Evolutionary conservation across 2,113 vertebrate genomes (phyloP).

Genomic region (Balaenoptera acutorostrata): DNA sequence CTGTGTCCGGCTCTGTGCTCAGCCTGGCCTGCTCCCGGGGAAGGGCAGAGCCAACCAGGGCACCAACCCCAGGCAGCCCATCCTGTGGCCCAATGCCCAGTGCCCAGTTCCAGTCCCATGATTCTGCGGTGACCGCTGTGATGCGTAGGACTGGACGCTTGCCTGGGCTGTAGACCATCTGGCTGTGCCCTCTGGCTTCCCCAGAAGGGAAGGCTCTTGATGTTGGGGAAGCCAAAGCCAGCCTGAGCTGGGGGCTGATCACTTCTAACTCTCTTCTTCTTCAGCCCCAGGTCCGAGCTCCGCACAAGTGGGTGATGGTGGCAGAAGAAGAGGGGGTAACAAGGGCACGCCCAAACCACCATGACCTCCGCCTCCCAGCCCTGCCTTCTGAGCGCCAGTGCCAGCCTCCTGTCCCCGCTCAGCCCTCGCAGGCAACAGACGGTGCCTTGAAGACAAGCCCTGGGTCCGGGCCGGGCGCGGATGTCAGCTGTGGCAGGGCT

Average conservation of each 20-base stretch:
- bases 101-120: constrained; percentile 39
- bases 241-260: neutral
- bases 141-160: neutral
- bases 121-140: neutral
- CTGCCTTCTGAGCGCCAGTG: neutral
- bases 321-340: neutral
- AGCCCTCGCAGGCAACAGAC: constrained; percentile 51
- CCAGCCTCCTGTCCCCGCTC: constrained; percentile 39
- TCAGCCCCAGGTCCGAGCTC: neutral
- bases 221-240: neutral
- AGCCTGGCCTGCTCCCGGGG: neutral
- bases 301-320: neutral
- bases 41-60: constrained; percentile 14
- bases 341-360: neutral
- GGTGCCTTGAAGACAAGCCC: constrained; percentile 52
- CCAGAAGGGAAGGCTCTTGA: constrained; percentile 34
- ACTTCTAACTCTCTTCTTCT: neutral
- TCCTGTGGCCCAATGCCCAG: constrained; percentile 11
- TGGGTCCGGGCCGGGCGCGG: constrained; percentile 23
- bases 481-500: constrained; percentile 59
- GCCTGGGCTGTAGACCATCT: constrained; percentile 61
- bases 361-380: neutral
- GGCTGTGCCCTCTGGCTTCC: constrained; percentile 62
- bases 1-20: neutral
- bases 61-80: neutral